Conservation (phyloP, 2,888 invertebrate genomes). For the Nymphalis c-album region DNA sequence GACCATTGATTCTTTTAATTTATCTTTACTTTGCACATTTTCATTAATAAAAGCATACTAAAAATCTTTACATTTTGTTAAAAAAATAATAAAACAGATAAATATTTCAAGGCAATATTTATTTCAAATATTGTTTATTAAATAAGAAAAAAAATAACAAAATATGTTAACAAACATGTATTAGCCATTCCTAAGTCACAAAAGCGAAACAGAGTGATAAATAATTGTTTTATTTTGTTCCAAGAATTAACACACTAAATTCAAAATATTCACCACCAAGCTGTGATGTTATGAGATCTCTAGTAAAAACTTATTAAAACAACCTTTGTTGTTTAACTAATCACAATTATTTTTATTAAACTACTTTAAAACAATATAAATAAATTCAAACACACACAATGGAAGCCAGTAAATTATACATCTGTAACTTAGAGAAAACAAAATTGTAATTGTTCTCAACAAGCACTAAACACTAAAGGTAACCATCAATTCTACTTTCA, state of each 20-base stretch:
- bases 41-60: neutral
- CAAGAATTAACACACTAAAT: conserved; percentile 14
- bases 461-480: conserved; percentile 57
- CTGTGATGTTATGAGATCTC: conserved; percentile 39
- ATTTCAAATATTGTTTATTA: conserved; percentile 59
- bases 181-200: conserved; percentile 74
- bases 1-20: no score
- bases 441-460: conserved; percentile 53
- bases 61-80: neutral
- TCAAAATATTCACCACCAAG: conserved; percentile 28
- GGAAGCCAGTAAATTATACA: conserved; percentile 44
- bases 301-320: conserved; percentile 33
- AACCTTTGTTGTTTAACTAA: conserved; percentile 34
- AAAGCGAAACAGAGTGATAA: conserved; percentile 47
- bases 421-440: conserved; percentile 66
- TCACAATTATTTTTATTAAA: conserved; percentile 19
- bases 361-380: conserved; percentile 25
- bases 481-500: conserved; percentile 53
- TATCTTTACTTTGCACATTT: conserved; percentile 5
- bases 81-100: conserved; percentile 13
- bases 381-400: conserved; percentile 27
- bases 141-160: conserved; percentile 73
- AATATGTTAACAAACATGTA: conserved; percentile 76
- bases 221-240: conserved; percentile 11
- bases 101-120: conserved; percentile 35